Evolutionary conservation across 2,888 invertebrate genomes (phyloP), one percentile per base, ranked within the genome.

Genomic region (Pherbina coryleti): DNA sequence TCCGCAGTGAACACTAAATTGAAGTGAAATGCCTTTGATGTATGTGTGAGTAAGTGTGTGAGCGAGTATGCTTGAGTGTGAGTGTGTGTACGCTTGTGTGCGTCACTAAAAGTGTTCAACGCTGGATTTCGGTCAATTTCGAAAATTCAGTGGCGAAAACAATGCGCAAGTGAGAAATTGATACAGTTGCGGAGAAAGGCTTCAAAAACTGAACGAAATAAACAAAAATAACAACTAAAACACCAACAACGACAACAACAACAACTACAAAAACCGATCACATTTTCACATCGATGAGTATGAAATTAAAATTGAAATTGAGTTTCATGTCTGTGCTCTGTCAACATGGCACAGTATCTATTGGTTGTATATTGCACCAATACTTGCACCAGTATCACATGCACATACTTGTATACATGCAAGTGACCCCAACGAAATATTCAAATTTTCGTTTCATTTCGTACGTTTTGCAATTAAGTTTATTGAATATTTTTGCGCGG

Each of bases 261-360:
- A 64, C 28, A 51, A 14, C 44, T 62, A 44, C 44, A 53, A 64
- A n/a, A 51, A 14, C 44, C 49, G 73, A 73, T 73, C 44, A 62
- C 22, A 62, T 74, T 74, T 64, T 74, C 51, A 51, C 74, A 34
- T 64, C 73, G 73, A 49, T 60, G 64, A 64, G 64, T 74, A 74
- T 74, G 34, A 64, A 64, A 74, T 74, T 72, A 31, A 44, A 64
- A 64, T 64, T 64, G 49, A 64, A 74, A 60, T 72, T 57, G 22
- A 74, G 31, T 71, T 71, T 31, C 51, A 64, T 74, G 74, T 73
- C 72, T 72, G 64, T 37, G 51, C 51, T 7, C 55, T 72, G 72
- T 72, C 72, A 57, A 57, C 57, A 37, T 37, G 37, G 7, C 37
- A 8, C 37, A 37, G 37, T 37, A 37, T 37, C 37, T 37, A 37